Conservation (phyloP, 2,113 vertebrate genomes). For the Motacilla tschutschensis region DNA sequence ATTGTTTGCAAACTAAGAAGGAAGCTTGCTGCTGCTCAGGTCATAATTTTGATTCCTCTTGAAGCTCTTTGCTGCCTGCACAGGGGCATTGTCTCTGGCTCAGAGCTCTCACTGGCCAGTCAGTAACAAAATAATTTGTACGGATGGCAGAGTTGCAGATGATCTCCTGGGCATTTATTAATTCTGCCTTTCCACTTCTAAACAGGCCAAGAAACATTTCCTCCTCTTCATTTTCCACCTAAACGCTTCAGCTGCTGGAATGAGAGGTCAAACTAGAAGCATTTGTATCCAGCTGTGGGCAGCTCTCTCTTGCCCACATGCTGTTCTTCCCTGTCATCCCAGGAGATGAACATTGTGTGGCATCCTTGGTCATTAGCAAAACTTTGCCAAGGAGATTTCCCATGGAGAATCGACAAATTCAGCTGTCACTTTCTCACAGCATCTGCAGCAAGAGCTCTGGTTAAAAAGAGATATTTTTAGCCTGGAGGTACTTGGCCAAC, state of each 20-base stretch:
- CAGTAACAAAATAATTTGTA: neutral
- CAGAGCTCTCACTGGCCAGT: neutral
- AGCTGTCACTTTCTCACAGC: slow-evolving; percentile 3
- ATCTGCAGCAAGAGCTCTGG: neutral
- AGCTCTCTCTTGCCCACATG: neutral
- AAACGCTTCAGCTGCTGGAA: neutral
- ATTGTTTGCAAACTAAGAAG: neutral
- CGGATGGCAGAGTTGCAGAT: neutral
- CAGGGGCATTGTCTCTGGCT: neutral
- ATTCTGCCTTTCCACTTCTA: neutral
- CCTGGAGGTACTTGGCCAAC: neutral
- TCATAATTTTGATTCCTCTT: neutral
- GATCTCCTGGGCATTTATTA: neutral
- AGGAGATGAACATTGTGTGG: neutral
- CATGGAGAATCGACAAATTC: neutral
- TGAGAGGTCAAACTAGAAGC: neutral
- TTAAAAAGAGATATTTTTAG: slow-evolving; percentile 22
- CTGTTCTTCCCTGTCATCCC: neutral
- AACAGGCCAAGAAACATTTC: slow-evolving; percentile 21
- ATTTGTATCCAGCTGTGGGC: neutral
- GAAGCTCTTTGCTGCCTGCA: neutral
- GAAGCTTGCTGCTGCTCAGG: neutral
- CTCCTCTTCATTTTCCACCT: slow-evolving; percentile 10
- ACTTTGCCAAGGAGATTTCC: slow-evolving; percentile 28
- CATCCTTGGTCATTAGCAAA: slow-evolving; percentile 4